Base-by-base conservation (phyloP, 64 coral and sea anemone species). In the Orbicella faveolata region DNA sequence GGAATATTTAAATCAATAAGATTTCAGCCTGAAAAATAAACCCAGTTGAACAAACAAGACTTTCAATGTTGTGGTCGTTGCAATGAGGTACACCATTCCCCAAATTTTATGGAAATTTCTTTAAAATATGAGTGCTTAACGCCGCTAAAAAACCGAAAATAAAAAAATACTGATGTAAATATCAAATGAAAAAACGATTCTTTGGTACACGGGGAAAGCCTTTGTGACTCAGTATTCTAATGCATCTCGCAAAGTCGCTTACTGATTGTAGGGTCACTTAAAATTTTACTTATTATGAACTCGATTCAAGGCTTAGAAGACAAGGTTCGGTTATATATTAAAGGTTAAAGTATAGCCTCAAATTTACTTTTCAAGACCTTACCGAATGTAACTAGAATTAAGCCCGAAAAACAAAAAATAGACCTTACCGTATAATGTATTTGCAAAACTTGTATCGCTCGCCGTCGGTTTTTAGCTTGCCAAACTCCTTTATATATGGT, bases 391-490 rank as follows among this genome's bases (percentile, higher is more conserved):
- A 12, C 16, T 17, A 61, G 25, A 34, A 35, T 63, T 68, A 70
- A 25, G 36, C 37, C 9, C 10, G 30, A 70, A 20, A 70, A 10
- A 12, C n/a, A 70, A 23, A 70, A 6, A 70, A 70, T 19, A 21
- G 11, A 10, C 77, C 84, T 88, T 94, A 97, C 95, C 92, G 86
- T 34, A 97, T 77, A 97, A 97, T 69, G 11, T 84, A 87, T 63
- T 92, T 96, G 78, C 92, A 96, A 83, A 94, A 96, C 36, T 88
- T 96, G 83, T 94, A 96, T 1, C 95, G 87, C 69, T 96, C 88
- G 85, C 83, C 92, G 63, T 96, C 95, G 9, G 92, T 94, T 37
- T 83, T 87, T 9, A 96, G 73, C 51, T 87, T 90, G 35, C 83
- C 84, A 77, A 96, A 96, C 33, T 96, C 87, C 63, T 96, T 96